Conservation (phyloP, 2,113 vertebrate genomes). For the Pangasianodon hypophthalmus region DNA sequence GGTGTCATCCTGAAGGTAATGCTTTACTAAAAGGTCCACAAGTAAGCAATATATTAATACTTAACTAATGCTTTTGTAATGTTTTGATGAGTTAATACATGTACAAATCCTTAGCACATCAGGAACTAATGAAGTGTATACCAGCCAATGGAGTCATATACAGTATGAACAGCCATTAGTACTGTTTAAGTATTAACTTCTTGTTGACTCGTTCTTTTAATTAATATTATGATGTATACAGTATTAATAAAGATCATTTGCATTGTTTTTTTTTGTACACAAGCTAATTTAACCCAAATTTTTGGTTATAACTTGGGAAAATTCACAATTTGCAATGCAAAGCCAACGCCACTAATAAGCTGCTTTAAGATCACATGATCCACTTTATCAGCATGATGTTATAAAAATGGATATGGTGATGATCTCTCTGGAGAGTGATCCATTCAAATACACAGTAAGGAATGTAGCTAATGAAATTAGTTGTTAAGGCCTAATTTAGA, state of each 20-base stretch:
- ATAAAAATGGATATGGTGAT: background rate
- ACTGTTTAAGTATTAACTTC: background rate
- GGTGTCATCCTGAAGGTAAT: conserved; percentile 20
- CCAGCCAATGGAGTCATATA: background rate
- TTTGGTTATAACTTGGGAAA: background rate
- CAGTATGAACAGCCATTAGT: background rate
- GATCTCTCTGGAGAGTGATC: background rate
- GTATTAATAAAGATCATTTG: background rate
- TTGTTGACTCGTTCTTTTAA: background rate
- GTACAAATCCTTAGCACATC: background rate
- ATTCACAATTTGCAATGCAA: background rate
- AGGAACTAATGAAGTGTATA: background rate
- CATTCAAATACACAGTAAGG: background rate
- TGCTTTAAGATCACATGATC: background rate
- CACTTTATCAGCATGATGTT: background rate
- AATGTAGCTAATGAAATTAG: background rate
- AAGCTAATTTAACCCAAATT: background rate
- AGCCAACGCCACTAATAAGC: background rate
- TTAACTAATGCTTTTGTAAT: background rate
- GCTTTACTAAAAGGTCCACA: background rate
- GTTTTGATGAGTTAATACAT: background rate
- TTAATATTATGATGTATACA: background rate
- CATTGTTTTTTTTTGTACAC: background rate
- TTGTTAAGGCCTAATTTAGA: background rate
- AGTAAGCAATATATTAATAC: background rate